Percentiles rank a stretch among this genome's conserved stretches.
Evolutionary conservation across 2,888 invertebrate species (phyloP).

Genomic region (Mimachlamys varia): DNA sequence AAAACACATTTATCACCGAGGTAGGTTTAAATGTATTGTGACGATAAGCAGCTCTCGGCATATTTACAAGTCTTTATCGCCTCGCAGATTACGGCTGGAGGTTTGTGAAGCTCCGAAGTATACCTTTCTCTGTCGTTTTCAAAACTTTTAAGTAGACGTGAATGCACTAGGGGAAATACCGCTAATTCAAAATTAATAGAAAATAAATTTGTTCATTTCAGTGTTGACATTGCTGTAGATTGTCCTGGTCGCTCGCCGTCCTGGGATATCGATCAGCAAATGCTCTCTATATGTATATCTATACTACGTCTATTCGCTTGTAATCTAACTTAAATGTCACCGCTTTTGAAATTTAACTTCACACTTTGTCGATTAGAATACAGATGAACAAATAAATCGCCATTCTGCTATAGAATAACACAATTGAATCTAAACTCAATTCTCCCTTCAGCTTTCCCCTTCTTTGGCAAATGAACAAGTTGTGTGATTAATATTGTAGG

Average conservation of each 20-base stretch:
- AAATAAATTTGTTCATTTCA: slow-evolving; percentile 14
- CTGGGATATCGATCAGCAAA: neutral
- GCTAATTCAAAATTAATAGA: neutral
- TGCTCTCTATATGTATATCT: neutral
- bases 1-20: neutral
- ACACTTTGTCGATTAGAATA: neutral
- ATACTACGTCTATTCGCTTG: neutral
- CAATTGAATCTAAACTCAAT: neutral
- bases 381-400: neutral
- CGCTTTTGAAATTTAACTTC: slow-evolving; percentile 17
- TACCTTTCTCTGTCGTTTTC: neutral
- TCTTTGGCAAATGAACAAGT: slow-evolving; percentile 18
- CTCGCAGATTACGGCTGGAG: neutral
- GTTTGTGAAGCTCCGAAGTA: neutral
- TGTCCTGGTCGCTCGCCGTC: neutral
- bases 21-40: neutral
- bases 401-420: neutral
- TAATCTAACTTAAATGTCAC: slow-evolving; percentile 9
- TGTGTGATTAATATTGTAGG: neutral
- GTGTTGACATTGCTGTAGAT: neutral
- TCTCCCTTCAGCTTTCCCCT: neutral
- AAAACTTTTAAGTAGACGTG: neutral
- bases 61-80: neutral
- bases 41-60: neutral
- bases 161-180: neutral